Evolutionary conservation across 2,797 vertebrate species (phyloP), one percentile per base, ranked within the genome.

Genomic region (Xiphophorus birchmanni): DNA sequence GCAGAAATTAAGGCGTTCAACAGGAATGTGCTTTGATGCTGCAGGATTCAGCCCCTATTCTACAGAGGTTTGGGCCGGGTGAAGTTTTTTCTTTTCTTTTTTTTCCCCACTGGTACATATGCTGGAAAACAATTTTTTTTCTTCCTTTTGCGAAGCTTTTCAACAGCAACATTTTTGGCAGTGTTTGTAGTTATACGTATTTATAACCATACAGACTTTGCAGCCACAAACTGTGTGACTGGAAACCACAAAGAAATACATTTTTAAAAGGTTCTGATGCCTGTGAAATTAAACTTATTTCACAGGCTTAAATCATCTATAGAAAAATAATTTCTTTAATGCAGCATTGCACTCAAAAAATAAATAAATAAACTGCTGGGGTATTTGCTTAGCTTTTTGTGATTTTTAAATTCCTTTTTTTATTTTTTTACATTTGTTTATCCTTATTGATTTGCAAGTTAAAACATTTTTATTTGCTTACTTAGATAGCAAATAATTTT

Each of bases 321-420:
- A 96, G 91, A 96, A 96, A 96, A 96, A 96, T 96, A 96, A 91
- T 94, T 95, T 80, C 88, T 95, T 94, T 94, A 91, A 93, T 95
- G 94, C 94, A 93, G 93, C 91, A 94, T 91, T 94, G 87, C 87
- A 90, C 87, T 90, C 60, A 84, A 94, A 26, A 54, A 54, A 54
- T 17, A 17, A 95, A 95, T n/a, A 95, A 95, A 89, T 76, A 93
- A 94, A 92, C 45, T 17, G 56, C 44, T 81, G 17, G 45, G 11
- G 42, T 18, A 29, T 67, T 76, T 60, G 69, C 79, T 76, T 47
- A 74, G 40, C 79, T 11, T 21, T 76, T 37, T 63, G 58, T 17
- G 29, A 35, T 67, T 74, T 2, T 5, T 67, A 3, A 3, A 12
- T 40, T 40, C 40, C 4, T 6, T 37, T 71, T 71, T 18, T 40